Evolutionary conservation across 2,113 vertebrate species (phyloP).

Genomic region (Centropus unirufus): DNA sequence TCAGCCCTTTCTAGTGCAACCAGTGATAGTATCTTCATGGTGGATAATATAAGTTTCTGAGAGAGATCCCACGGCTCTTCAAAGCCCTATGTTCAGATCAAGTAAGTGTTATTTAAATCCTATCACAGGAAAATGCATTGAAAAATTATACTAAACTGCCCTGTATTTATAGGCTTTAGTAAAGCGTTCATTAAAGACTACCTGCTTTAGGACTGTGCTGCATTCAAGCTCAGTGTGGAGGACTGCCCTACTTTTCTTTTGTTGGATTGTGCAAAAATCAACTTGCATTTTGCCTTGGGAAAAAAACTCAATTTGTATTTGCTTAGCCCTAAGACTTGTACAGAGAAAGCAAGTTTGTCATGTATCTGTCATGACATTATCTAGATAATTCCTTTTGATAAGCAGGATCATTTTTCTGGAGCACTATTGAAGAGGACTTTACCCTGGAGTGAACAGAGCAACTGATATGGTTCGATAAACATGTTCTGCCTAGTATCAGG

Average conservation of each 20-base stretch:
- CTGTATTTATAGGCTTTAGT: background rate
- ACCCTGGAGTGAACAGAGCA: conserved; percentile 35
- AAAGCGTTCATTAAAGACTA: background rate
- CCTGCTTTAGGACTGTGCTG: background rate
- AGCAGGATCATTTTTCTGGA: conserved; percentile 48
- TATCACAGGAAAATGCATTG: background rate
- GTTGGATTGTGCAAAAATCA: conserved; percentile 28
- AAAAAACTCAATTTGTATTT: conserved; percentile 49
- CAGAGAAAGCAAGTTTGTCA: conserved; percentile 54
- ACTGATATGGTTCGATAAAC: conserved; percentile 26
- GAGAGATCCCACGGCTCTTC: background rate
- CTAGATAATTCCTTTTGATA: conserved; percentile 68
- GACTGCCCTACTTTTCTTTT: conserved; percentile 47
- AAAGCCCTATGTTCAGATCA: background rate
- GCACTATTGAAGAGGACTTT: conserved; percentile 25
- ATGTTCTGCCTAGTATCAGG: background rate
- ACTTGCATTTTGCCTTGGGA: conserved; percentile 44
- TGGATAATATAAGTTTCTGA: background rate
- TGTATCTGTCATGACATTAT: conserved; percentile 49
- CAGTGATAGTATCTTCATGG: background rate
- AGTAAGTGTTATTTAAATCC: background rate
- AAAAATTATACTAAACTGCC: background rate
- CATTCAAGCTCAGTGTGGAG: background rate
- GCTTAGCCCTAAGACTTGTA: conserved; percentile 36
- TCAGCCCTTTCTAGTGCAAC: background rate